Evolutionary conservation across 2,888 invertebrate genomes (phyloP), one percentile per base, ranked within the genome.

Genomic region (Yponomeuta plumbellus): DNA sequence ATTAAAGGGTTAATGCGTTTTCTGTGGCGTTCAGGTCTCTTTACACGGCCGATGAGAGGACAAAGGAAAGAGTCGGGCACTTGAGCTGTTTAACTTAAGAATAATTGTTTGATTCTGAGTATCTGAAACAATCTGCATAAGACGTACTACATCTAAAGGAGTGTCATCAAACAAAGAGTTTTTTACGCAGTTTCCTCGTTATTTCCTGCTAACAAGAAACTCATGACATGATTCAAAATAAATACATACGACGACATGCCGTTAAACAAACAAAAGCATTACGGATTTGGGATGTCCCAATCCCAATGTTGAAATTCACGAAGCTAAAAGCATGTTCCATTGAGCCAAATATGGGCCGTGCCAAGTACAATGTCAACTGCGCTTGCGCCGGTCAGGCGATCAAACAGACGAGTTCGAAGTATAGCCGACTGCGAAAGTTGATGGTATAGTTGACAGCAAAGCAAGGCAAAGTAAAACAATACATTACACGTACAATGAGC

Each of bases 1-100:
- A 34, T 57, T 65, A 11, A 13, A 65, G 65, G 52, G 65, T 65
- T 65, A 65, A 65, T 44, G 34, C 44, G 44, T 52, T 52, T 52
- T 52, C 17, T 52, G 44, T 17, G 17, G 44, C 44, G 44, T 17
- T 52, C 17, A 52, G 44, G 44, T 52, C 17, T 52, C 44, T 17
- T 52, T 52, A 17, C 44, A 5, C 44, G 44, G 5, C 44, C 34
- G 34, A 34, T 52, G 44, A 1, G 44, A 13, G 13, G 13, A 6
- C 44, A 52, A 52, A 52, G 10, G 17, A 52, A 52, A 52, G 44
- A 13, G 44, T 52, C 3, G 17, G 0, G 44, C 17, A 5, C 17
- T 17, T 52, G 44, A 17, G 34, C 44, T 52, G 44, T 52, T 52
- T 17, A 52, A 17, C 8, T 34, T 34, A 34, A 34, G 8, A 34